phyloP scores from a whole-genome alignment of 2,797 vertebrate genomes.

The Craterocephalus amniculus region DNA sequence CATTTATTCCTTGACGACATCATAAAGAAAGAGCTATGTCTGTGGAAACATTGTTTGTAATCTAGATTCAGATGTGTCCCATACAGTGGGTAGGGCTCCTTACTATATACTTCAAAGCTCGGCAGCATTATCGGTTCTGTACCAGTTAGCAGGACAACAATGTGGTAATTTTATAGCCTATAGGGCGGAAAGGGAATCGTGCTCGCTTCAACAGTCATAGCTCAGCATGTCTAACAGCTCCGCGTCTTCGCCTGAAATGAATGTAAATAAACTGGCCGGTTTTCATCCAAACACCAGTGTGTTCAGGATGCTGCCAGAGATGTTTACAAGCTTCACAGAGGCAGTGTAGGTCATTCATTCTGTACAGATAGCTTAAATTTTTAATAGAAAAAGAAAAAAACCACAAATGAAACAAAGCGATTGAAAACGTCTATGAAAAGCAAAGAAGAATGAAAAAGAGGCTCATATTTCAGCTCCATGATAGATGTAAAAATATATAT shows the following conservation, averaged over 20 bases:
- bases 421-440: neutral
- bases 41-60: conserved; percentile 13
- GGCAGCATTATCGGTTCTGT: neutral
- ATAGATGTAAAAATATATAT: too few species aligned
- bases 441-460: too few species aligned
- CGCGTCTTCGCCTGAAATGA: conserved; percentile 29
- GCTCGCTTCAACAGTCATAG: conserved; percentile 24
- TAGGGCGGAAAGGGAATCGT: conserved; percentile 11
- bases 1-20: conserved; percentile 23
- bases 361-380: conserved; percentile 25
- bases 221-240: conserved; percentile 44
- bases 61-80: neutral
- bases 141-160: neutral
- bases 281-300: conserved; percentile 56
- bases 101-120: neutral
- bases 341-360: neutral
- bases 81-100: neutral
- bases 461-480: too few species aligned
- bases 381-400: conserved; percentile 38
- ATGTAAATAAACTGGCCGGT: conserved; percentile 54
- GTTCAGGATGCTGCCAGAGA: conserved; percentile 51
- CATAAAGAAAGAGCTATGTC: conserved; percentile 2
- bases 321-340: conserved; percentile 31
- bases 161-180: conserved; percentile 8
- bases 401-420: conserved; percentile 4